A percentile compares a stretch with the other conserved stretches of the same genome.
Conservation (phyloP, 2,797 vertebrate species). For the Pantherophis alleghaniensis region DNA sequence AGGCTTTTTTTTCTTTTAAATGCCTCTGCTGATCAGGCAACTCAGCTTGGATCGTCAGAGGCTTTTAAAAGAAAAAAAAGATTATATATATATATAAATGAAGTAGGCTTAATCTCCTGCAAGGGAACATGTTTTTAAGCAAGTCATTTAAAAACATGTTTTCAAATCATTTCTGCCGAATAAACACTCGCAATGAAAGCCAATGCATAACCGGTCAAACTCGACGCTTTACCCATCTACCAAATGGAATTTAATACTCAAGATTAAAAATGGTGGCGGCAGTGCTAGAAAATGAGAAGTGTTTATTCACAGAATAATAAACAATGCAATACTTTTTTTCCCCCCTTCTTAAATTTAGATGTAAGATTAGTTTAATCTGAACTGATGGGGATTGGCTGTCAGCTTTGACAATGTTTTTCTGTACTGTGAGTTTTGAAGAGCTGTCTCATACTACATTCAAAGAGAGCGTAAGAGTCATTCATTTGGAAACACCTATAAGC, state of each 20-base stretch:
- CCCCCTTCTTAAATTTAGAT: neutral
- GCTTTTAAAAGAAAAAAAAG: too few species aligned
- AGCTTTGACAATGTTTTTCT: constrained; percentile 13
- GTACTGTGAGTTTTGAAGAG: neutral
- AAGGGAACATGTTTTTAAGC: neutral
- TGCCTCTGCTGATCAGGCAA: too few species aligned
- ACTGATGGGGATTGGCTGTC: neutral
- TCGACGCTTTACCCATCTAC: neutral
- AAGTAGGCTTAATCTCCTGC: neutral
- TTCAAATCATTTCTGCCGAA: neutral
- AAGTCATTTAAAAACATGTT: neutral
- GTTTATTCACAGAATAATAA: constrained; percentile 11
- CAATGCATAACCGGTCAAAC: neutral
- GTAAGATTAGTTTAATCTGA: constrained; percentile 4
- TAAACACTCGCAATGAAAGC: neutral
- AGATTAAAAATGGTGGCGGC: neutral
- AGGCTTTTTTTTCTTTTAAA: too few species aligned
- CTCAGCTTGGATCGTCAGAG: too few species aligned
- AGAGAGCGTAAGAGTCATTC: neutral
- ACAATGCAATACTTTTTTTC: neutral
- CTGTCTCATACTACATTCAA: neutral
- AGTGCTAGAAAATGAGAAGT: neutral
- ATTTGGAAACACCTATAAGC: neutral
- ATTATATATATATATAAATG: too few species aligned
- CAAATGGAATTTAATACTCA: neutral